Evolutionary conservation across 2,797 vertebrate species (phyloP), one percentile per base, ranked within the genome.

Genomic region (Poecilia picta): DNA sequence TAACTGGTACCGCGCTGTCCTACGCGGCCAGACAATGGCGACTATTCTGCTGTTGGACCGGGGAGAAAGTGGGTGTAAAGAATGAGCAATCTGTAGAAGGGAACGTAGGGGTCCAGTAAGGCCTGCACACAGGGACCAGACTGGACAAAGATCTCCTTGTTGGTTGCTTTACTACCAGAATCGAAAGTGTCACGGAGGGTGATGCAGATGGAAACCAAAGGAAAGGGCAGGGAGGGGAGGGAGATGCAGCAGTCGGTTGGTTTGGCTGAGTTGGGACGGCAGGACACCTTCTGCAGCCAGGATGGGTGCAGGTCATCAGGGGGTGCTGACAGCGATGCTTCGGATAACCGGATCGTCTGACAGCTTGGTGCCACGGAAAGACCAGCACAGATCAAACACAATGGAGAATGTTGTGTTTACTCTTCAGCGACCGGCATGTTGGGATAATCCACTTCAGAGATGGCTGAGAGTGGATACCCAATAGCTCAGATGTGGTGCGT

Each of bases 131-230:
- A 94, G 89, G 80, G 89, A 87, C 81, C 47, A 84, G 89, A 85
- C 91, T 95, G 92, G 85, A 95, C 95, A 96, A 95, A 95, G 94
- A 83, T 51, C 62, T 10, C 74, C 83, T 83, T 95, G 94, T 96
- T 79, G 46, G 51, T 72, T 39, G 55, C 49, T 74, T 66, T 7
- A 28, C 59, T 15, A 51, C 62, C 83, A 86, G 85, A 90, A 83
- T 81, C 79, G 8, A 23, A 51, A 90, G 80, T 80, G 85, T 86
- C 88, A 83, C 80, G 45, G 66, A 86, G 79, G 83, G 87, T 82
- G 85, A 84, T 41, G 64, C 23, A 8, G 76, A 70, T 73, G 57
- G 68, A 74, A 68, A 72, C 70, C 80, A 74, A 71, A 73, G 72
- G 72, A 76, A 75, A 53, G 79, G 64, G 39, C 64, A 39, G 20